phyloP scores from a whole-genome alignment of 2,888 invertebrate genomes.

The Morinoia aosen region DNA sequence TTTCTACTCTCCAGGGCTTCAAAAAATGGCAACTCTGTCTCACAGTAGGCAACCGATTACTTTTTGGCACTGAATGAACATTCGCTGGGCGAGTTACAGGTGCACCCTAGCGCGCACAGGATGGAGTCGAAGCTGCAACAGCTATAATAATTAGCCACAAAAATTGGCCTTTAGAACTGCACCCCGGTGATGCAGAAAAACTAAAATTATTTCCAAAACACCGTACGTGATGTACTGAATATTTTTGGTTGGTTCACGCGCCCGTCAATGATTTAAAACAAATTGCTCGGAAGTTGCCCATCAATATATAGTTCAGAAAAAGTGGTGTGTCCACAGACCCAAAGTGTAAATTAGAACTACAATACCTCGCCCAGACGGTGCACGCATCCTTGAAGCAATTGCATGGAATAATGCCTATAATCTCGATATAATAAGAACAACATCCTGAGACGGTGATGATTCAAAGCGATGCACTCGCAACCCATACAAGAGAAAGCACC shows the following conservation, averaged over 20 bases:
- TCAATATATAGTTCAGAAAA: not conserved
- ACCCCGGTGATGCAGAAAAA: not conserved
- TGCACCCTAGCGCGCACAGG: not conserved
- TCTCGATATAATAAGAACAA: not conserved
- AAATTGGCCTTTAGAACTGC: not conserved
- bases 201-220: not conserved
- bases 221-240: too few species aligned
- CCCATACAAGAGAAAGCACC: not conserved
- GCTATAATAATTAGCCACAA: not conserved
- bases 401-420: not conserved
- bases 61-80: slow-evolving; percentile 3
- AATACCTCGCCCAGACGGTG: not conserved
- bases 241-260: not conserved
- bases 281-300: not conserved
- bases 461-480: not conserved
- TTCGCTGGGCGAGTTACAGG: not conserved
- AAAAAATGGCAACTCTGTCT: not conserved
- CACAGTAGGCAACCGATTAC: not conserved
- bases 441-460: not conserved
- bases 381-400: not conserved
- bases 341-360: not conserved
- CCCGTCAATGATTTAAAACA: not conserved
- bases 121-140: not conserved
- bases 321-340: not conserved
- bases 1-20: not conserved